Percentiles rank a stretch among this genome's conserved stretches.
These are phyloP conservation scores for Ariopsis seemanni DNA, from an alignment of 2,113 vertebrate species.

Conservation along the genomic window DNA sequence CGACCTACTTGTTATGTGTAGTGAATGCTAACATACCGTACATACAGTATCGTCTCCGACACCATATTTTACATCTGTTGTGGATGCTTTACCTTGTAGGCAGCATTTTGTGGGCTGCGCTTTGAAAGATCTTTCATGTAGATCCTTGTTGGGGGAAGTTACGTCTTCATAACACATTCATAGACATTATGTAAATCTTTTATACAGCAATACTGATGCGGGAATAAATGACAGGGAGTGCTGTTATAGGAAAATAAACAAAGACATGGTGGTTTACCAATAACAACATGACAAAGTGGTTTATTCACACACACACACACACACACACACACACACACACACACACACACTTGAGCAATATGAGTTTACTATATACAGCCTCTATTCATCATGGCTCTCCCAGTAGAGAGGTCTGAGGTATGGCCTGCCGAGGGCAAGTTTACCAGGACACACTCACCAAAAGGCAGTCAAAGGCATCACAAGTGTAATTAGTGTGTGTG, in stretches of 20 bases:
- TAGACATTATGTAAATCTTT: background rate
- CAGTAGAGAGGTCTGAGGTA: constrained; percentile 23
- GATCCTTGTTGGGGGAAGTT: background rate
- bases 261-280: background rate
- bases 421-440: constrained; percentile 6
- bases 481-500: background rate
- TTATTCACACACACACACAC: too few relatives aligned
- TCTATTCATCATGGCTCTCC: constrained; percentile 19
- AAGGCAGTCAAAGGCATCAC: constrained; percentile 5
- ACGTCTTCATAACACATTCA: constrained; percentile 5
- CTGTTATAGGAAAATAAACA: constrained; percentile 2
- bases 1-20: background rate
- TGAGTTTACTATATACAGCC: constrained; percentile 3
- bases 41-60: background rate
- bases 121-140: background rate
- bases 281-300: background rate
- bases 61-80: background rate
- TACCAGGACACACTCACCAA: background rate
- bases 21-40: background rate
- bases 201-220: background rate
- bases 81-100: background rate
- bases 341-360: background rate
- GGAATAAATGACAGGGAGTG: background rate
- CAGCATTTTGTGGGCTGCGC: background rate
- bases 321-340: too few relatives aligned